These are phyloP conservation scores for Lithobius niger DNA, from an alignment of 1,140 invertebrate genomes.

Conservation along the genomic window DNA sequence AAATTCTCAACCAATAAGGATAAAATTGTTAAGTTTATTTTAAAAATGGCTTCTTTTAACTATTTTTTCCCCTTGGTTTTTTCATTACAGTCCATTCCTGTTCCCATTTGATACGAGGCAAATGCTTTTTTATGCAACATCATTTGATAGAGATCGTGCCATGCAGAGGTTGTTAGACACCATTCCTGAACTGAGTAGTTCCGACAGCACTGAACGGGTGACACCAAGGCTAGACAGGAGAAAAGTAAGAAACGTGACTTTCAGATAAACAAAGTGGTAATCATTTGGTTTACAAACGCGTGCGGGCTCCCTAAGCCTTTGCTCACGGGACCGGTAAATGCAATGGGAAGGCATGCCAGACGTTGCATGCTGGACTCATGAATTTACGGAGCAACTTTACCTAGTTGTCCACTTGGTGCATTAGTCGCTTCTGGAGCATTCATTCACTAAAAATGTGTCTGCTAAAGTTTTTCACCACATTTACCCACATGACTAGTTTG, in stretches of 20 bases:
- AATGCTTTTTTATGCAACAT: conserved; percentile 86
- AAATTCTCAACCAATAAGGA: neutral
- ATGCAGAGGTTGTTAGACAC: conserved; percentile 82
- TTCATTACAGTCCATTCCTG: conserved; percentile 60
- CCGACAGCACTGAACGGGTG: conserved; percentile 66
- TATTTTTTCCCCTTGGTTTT: conserved; percentile 12
- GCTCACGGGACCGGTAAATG: no score
- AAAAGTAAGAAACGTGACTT: conserved; percentile 26
- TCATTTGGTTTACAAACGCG: no score
- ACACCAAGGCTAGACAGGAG: conserved; percentile 82
- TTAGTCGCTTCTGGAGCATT: no score
- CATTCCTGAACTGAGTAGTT: conserved; percentile 54
- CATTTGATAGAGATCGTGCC: conserved; percentile 89
- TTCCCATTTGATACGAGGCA: conserved; percentile 95
- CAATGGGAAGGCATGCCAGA: no score
- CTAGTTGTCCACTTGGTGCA: no score
- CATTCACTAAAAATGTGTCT: no score
- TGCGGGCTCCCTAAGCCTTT: no score
- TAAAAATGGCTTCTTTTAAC: conserved; percentile 9
- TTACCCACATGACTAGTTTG: no score
- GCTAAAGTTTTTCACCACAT: no score
- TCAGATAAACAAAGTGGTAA: no score
- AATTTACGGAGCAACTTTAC: no score
- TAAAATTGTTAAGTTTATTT: neutral
- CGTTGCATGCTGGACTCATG: no score